These are phyloP conservation scores for Misgurnus mizolepis DNA, from an alignment of 2,113 vertebrate species.

Conservation along the genomic window DNA sequence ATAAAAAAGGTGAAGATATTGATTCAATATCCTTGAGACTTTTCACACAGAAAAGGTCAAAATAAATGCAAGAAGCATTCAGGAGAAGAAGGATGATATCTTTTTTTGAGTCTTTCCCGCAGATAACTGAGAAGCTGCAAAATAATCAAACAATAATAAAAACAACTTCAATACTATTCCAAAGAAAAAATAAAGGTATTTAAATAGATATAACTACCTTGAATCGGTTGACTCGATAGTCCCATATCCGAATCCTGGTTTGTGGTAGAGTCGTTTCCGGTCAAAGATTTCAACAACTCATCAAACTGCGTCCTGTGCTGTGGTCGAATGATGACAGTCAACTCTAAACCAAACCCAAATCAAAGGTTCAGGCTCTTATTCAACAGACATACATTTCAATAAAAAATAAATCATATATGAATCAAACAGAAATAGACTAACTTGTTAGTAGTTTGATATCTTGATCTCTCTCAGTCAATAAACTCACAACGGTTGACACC, in stretches of 20 bases:
- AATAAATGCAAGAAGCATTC: constrained; percentile 10
- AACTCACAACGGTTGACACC: constrained; percentile 74
- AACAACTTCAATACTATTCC: neutral
- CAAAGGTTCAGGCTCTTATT: neutral
- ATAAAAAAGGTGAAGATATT: neutral
- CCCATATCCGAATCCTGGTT: constrained; percentile 20
- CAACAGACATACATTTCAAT: neutral
- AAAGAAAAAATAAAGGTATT: neutral
- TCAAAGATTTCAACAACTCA: constrained; percentile 47
- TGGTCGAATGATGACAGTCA: constrained; percentile 16
- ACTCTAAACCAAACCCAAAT: constrained; percentile 21
- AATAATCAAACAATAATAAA: neutral
- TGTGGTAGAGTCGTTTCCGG: constrained; percentile 21
- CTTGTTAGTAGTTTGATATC: constrained; percentile 81
- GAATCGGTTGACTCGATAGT: constrained; percentile 13
- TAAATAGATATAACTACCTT: constrained; percentile 24
- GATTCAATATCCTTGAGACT: neutral
- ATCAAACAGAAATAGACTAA: constrained; percentile 65
- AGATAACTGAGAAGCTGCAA: constrained; percentile 41
- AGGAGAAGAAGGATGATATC: constrained; percentile 60
- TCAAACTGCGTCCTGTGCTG: constrained; percentile 48
- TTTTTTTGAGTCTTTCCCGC: constrained; percentile 56
- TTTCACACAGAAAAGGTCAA: neutral
- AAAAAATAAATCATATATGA: neutral
- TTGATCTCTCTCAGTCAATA: constrained; percentile 81